A percentile compares a stretch with the other conserved stretches of the same genome.
Evolutionary conservation across 2,113 vertebrate genomes (phyloP).

Genomic region (Rhinogobius similis): DNA sequence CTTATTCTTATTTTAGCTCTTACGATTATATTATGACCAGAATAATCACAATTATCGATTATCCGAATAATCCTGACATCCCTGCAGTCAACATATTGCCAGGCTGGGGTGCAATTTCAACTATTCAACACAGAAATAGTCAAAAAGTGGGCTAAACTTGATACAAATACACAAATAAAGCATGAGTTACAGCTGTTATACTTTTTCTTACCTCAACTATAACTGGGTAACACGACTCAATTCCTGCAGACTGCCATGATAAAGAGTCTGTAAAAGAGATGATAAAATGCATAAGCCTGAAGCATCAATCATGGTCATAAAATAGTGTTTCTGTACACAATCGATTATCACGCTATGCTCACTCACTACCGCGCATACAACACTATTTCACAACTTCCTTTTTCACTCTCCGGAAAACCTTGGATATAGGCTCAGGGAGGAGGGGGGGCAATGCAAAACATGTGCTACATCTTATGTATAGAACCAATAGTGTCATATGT

Average conservation of each 20-base stretch:
- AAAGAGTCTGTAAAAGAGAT: slow-evolving; percentile 62
- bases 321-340: slow-evolving; percentile 52
- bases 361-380: slow-evolving; percentile 35
- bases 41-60: too few relatives aligned
- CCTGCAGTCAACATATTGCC: neutral
- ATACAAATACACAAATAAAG: slow-evolving; percentile 23
- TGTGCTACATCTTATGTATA: slow-evolving; percentile 23
- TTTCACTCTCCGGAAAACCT: slow-evolving; percentile 32
- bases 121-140: neutral
- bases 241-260: slow-evolving; percentile 46
- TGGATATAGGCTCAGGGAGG: slow-evolving; percentile 38
- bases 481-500: slow-evolving; percentile 30
- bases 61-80: too few relatives aligned
- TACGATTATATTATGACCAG: too few relatives aligned
- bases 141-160: neutral
- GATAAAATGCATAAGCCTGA: slow-evolving; percentile 67
- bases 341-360: slow-evolving; percentile 52
- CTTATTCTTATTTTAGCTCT: too few relatives aligned
- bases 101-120: neutral
- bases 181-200: slow-evolving; percentile 17
- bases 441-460: slow-evolving; percentile 8
- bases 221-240: slow-evolving; percentile 29
- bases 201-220: slow-evolving; percentile 58
- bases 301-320: slow-evolving; percentile 63
- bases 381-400: slow-evolving; percentile 42